Evolutionary conservation across 2,797 vertebrate genomes (phyloP).

Genomic region (Platyrinchus mystaceus): DNA sequence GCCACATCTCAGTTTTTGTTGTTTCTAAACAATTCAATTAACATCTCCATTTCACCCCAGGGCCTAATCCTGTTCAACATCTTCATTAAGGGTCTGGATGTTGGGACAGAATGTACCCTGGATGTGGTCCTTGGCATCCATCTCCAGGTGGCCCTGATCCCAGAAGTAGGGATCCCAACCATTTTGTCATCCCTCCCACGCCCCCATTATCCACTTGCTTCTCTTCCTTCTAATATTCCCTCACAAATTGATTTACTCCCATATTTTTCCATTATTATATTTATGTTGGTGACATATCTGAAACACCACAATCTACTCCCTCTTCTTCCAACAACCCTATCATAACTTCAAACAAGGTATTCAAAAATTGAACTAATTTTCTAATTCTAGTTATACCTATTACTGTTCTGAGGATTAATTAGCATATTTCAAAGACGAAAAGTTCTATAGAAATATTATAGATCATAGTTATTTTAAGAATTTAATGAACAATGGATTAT

Average conservation of each 20-base stretch:
- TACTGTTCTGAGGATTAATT: background rate
- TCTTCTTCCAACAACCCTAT: background rate
- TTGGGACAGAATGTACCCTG: background rate
- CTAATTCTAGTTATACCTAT: background rate
- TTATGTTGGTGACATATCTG: background rate
- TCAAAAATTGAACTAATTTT: background rate
- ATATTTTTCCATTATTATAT: background rate
- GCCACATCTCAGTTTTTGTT: background rate
- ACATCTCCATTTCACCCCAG: background rate
- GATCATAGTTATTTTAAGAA: background rate
- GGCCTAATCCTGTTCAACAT: background rate
- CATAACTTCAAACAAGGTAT: background rate
- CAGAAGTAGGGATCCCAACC: background rate
- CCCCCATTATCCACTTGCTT: background rate
- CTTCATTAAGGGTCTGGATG: background rate
- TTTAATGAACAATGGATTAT: background rate
- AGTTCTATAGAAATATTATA: background rate
- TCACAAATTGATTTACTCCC: background rate
- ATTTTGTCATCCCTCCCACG: background rate
- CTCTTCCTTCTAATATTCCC: background rate
- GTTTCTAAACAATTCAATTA: background rate
- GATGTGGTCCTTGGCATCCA: background rate
- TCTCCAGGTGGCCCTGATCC: background rate
- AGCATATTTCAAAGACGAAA: background rate
- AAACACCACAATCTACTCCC: background rate